Conservation (phyloP, 2,113 vertebrate genomes). For the Entomyzon cyanotis region DNA sequence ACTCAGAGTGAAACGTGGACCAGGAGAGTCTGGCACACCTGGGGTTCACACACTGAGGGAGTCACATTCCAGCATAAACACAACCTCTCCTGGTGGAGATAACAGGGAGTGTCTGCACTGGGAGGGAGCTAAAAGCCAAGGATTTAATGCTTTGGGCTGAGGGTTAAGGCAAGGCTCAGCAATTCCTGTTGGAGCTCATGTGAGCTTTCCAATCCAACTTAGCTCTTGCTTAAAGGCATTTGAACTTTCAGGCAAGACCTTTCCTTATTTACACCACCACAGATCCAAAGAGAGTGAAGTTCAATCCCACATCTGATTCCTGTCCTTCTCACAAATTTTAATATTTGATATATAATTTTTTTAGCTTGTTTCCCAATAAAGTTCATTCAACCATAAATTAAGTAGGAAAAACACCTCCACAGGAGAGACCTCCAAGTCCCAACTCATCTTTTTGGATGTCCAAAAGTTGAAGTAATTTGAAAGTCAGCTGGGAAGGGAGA, state of each 20-base stretch:
- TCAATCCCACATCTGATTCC: not conserved
- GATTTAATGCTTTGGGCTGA: not conserved
- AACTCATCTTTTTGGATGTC: not conserved
- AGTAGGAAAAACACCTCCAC: rapidly evolving
- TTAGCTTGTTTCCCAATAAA: not conserved
- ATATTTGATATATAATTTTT: not conserved
- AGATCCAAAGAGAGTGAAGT: not conserved
- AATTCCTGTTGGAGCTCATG: not conserved
- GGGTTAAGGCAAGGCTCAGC: not conserved
- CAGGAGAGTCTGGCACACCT: not conserved
- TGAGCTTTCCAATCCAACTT: not conserved
- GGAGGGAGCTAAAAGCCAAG: not conserved
- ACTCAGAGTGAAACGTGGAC: not conserved
- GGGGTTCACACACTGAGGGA: not conserved
- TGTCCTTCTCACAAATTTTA: not conserved
- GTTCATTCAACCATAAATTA: not conserved
- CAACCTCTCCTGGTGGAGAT: not conserved
- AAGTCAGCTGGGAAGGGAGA: not conserved
- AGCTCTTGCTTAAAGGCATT: not conserved
- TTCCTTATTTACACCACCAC: not conserved
- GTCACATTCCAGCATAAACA: not conserved
- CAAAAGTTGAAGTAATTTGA: not conserved
- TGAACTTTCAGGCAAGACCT: not conserved
- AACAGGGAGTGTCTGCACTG: not conserved
- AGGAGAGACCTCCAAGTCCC: not conserved